Conservation (phyloP, 2,113 vertebrate genomes). For the Corynorhinus townsendii region DNA sequence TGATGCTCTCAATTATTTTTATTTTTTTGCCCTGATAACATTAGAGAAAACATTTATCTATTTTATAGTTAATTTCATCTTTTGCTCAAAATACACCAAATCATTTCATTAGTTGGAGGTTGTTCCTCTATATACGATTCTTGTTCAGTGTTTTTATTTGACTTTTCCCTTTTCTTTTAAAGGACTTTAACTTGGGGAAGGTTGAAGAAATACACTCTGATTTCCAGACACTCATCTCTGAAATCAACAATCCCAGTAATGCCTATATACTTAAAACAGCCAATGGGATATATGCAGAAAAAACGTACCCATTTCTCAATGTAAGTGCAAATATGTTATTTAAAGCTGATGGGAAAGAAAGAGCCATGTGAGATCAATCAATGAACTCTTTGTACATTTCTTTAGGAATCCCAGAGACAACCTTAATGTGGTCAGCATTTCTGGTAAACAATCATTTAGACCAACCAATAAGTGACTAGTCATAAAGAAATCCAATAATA, state of each 20-base stretch:
- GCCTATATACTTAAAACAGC: constrained; percentile 75
- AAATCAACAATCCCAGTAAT: constrained; percentile 73
- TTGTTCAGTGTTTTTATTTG: constrained; percentile 12
- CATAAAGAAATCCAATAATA: background rate
- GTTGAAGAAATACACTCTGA: constrained; percentile 54
- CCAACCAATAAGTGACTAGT: background rate
- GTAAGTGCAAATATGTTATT: constrained; percentile 63
- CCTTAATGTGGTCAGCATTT: background rate
- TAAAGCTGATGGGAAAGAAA: background rate
- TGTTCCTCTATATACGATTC: background rate
- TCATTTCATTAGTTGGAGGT: background rate
- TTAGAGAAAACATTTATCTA: background rate
- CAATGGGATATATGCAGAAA: constrained; percentile 76
- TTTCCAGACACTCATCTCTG: constrained; percentile 75
- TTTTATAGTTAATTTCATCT: background rate
- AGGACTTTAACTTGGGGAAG: constrained; percentile 65
- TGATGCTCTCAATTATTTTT: accelerated
- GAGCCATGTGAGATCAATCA: background rate
- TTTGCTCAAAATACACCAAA: background rate
- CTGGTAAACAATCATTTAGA: background rate
- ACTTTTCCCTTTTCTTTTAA: constrained; percentile 45
- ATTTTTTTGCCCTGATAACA: background rate
- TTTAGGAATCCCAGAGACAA: background rate
- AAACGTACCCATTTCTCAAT: constrained; percentile 67
- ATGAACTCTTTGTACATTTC: background rate